These are phyloP conservation scores for Cranoglanis bouderius DNA, from an alignment of 2,113 vertebrate genomes.

Conservation along the genomic window DNA sequence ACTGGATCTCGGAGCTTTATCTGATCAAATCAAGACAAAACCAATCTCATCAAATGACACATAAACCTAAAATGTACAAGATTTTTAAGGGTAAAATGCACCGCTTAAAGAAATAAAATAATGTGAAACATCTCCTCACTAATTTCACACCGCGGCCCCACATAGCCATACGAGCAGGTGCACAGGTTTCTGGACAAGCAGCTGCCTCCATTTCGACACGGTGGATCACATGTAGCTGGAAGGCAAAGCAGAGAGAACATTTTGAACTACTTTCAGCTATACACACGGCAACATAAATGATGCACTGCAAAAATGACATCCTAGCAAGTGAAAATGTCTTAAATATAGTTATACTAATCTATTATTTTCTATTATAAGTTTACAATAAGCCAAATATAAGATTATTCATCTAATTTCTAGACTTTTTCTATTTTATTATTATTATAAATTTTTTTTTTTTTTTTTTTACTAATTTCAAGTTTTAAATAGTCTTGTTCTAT, in stretches of 20 bases:
- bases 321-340: neutral
- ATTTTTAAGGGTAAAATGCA: neutral
- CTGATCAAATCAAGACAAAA: neutral
- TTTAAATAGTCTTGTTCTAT: neutral
- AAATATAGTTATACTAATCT: neutral
- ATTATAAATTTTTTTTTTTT: too few relatives aligned
- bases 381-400: neutral
- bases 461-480: neutral
- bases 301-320: neutral
- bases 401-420: neutral
- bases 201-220: constrained; percentile 82
- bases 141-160: constrained; percentile 88
- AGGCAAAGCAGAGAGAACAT: constrained; percentile 19
- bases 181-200: constrained; percentile 85
- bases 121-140: constrained; percentile 72
- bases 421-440: neutral
- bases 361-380: neutral
- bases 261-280: neutral
- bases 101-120: neutral
- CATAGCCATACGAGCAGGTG: constrained; percentile 86
- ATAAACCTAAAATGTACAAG: neutral
- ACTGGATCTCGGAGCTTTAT: neutral
- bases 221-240: constrained; percentile 79
- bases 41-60: neutral
- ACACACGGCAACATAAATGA: neutral